Conservation (phyloP, 2,797 vertebrate species). For the Acanthopagrus latus region DNA sequence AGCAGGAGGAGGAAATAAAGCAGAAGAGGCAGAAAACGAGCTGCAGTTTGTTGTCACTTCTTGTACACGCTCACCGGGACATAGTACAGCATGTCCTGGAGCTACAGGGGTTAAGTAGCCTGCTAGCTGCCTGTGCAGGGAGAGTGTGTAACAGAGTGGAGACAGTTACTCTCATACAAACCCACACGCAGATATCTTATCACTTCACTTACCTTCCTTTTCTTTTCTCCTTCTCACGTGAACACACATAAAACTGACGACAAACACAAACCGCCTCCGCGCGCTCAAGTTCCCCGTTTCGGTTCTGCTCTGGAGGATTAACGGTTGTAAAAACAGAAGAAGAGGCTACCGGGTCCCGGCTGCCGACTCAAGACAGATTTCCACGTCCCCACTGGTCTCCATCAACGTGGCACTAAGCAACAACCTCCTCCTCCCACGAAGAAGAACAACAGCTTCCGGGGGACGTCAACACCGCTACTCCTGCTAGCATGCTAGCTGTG, state of each 20-base stretch:
- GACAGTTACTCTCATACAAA: constrained; percentile 18
- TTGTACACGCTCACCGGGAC: not conserved
- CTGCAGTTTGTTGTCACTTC: not conserved
- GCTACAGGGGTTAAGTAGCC: constrained; percentile 6
- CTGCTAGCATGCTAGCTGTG: not conserved
- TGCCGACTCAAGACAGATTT: constrained; percentile 69
- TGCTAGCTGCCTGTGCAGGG: constrained; percentile 46
- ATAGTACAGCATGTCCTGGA: constrained; percentile 1
- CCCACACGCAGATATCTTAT: constrained; percentile 2
- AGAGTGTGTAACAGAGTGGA: constrained; percentile 2
- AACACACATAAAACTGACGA: constrained; percentile 55
- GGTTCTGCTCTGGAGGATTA: not conserved
- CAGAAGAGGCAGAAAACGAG: not conserved
- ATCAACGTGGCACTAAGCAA: constrained; percentile 88
- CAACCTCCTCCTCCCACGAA: constrained; percentile 72
- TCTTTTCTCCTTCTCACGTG: constrained; percentile 54
- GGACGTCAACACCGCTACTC: not conserved
- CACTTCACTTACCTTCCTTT: constrained; percentile 77
- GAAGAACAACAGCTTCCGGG: constrained; percentile 77
- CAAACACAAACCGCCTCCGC: constrained; percentile 12
- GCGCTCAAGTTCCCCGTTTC: constrained; percentile 10
- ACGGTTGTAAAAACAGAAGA: constrained; percentile 7
- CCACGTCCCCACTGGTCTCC: constrained; percentile 88
- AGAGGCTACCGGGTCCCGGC: constrained; percentile 65
- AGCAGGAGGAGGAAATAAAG: rapidly evolving